phyloP scores from a whole-genome alignment of 1,140 invertebrate species.

The Ostrea edulis region DNA sequence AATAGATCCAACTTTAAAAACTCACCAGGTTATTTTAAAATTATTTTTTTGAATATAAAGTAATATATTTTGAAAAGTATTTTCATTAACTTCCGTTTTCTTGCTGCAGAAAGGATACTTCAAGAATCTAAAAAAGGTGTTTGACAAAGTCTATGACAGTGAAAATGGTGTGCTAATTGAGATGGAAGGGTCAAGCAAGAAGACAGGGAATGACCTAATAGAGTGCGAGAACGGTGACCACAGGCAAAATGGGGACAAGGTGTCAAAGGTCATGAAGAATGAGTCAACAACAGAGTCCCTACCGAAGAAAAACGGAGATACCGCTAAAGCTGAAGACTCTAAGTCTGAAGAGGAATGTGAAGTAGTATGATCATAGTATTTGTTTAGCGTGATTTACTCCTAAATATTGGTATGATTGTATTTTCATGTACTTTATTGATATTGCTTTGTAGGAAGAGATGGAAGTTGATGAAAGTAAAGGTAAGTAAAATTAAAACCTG shows the following conservation, averaged over 20 bases:
- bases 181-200: slow-evolving; percentile 19
- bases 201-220: slow-evolving; percentile 42
- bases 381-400: background rate
- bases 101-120: slow-evolving; percentile 72
- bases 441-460: slow-evolving; percentile 45
- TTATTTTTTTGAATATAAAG: too few species aligned
- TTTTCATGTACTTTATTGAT: background rate
- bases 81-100: background rate
- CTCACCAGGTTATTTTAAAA: too few species aligned
- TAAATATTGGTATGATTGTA: background rate
- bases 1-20: too few species aligned
- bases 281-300: background rate
- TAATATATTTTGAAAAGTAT: background rate
- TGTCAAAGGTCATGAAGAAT: slow-evolving; percentile 20
- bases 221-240: slow-evolving; percentile 42
- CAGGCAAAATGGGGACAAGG: slow-evolving; percentile 5
- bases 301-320: slow-evolving; percentile 20
- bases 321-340: background rate
- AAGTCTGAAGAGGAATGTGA: background rate
- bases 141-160: slow-evolving; percentile 52
- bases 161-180: slow-evolving; percentile 30
- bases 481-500: background rate
- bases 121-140: slow-evolving; percentile 65
- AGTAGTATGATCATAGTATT: background rate
- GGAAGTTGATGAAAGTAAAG: slow-evolving; percentile 41